phyloP scores from a whole-genome alignment of 2,888 invertebrate species.

The Drosophila birchii region DNA sequence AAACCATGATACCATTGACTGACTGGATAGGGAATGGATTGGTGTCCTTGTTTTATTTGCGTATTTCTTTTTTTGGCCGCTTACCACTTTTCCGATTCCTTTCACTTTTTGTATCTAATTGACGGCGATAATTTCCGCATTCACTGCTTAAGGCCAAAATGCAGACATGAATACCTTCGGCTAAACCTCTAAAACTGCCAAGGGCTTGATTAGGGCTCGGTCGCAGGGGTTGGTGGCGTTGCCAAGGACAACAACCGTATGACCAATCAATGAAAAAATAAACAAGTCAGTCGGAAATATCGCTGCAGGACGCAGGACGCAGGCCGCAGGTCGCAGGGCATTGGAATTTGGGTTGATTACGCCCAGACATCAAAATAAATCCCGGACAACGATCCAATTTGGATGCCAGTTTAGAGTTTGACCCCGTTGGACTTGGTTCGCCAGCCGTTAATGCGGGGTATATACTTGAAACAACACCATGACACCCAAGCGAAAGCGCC shows the following conservation, averaged over 20 bases:
- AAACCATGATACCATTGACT: neutral
- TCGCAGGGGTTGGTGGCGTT: conserved; percentile 40
- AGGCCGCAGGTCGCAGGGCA: conserved; percentile 50
- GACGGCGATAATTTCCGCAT: conserved; percentile 63
- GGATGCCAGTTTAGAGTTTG: conserved; percentile 58
- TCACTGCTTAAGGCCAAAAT: conserved; percentile 36
- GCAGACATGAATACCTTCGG: conserved; percentile 37
- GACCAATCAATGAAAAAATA: conserved; percentile 71
- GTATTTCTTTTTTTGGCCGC: neutral
- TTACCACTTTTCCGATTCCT: conserved; percentile 32
- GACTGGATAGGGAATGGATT: neutral
- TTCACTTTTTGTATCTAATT: conserved; percentile 52
- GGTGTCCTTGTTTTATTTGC: conserved; percentile 21
- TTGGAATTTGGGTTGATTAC: conserved; percentile 72
- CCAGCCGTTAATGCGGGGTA: conserved; percentile 12
- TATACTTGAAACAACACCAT: conserved; percentile 30
- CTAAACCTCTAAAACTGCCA: conserved; percentile 44
- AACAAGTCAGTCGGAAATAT: conserved; percentile 60
- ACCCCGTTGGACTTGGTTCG: conserved; percentile 48
- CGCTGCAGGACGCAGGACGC: conserved; percentile 52
- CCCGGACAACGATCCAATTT: conserved; percentile 42
- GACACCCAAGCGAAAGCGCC: conserved; percentile 71
- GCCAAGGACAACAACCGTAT: conserved; percentile 56
- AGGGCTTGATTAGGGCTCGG: conserved; percentile 5
- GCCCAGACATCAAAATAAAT: conserved; percentile 48